Conservation (phyloP, 2,888 invertebrate species). For the Nycteola revayana region DNA sequence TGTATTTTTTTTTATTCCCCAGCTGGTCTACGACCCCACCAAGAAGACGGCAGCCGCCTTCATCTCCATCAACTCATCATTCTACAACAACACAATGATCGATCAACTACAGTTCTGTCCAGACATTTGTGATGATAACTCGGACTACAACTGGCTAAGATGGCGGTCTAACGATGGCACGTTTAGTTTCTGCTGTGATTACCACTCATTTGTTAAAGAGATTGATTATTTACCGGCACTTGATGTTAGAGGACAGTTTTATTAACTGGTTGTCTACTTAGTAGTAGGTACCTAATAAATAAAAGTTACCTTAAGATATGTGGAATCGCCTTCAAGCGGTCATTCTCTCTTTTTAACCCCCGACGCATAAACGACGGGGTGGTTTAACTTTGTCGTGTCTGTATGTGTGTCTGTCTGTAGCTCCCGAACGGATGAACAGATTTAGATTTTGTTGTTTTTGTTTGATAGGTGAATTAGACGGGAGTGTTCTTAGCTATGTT, state of each 20-base stretch:
- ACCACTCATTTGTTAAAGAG: slow-evolving; percentile 42
- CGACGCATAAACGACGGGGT: too few relatives aligned
- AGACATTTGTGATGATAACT: slow-evolving; percentile 50
- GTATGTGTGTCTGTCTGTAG: too few relatives aligned
- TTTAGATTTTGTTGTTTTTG: too few relatives aligned
- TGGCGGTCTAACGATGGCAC: slow-evolving; percentile 65
- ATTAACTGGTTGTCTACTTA: too few relatives aligned
- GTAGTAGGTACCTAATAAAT: too few relatives aligned
- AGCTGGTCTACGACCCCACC: slow-evolving; percentile 60
- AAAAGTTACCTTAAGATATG: too few relatives aligned
- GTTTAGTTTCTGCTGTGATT: slow-evolving; percentile 66
- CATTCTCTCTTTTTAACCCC: too few relatives aligned
- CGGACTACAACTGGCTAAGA: slow-evolving; percentile 51
- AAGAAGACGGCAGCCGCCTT: slow-evolving; percentile 52
- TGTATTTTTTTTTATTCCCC: slow-evolving; percentile 22
- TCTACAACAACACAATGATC: slow-evolving; percentile 44
- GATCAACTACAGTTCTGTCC: slow-evolving; percentile 49
- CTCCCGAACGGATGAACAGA: too few relatives aligned
- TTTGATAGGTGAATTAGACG: too few relatives aligned
- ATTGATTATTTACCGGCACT: slow-evolving; percentile 41
- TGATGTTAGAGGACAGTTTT: slow-evolving; percentile 32
- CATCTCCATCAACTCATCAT: slow-evolving; percentile 61
- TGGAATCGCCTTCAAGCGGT: too few relatives aligned
- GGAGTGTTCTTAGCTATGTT: too few relatives aligned
- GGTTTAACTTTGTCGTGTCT: too few relatives aligned